A percentile compares a stretch with the other conserved stretches of the same genome.
Conservation (phyloP, 2,888 invertebrate species). For the Caenorhabditis uteleia region DNA sequence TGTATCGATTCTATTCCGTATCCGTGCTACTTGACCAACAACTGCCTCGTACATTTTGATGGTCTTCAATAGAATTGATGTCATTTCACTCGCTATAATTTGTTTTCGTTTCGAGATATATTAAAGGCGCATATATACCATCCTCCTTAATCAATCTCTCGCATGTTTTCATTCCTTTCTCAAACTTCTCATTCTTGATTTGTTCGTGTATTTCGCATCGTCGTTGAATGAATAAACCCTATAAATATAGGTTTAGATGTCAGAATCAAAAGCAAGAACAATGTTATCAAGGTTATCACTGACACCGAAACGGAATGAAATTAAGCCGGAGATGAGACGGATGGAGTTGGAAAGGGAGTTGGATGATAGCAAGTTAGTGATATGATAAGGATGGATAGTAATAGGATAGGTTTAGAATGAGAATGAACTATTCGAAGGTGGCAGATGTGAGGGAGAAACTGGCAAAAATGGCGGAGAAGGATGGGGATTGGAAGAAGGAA, state of each 20-base stretch:
- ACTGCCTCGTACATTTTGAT: conserved; percentile 33
- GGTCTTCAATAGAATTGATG: conserved; percentile 16
- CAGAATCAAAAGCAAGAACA: too few relatives aligned
- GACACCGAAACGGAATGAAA: too few relatives aligned
- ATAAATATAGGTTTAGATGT: too few relatives aligned
- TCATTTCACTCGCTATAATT: conserved; percentile 10
- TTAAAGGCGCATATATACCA: background rate
- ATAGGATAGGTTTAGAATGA: conserved; percentile 1
- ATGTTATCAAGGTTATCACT: too few relatives aligned
- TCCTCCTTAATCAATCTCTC: conserved; percentile 27
- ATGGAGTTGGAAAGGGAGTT: conserved; percentile 19
- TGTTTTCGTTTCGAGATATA: background rate
- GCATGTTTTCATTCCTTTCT: conserved; percentile 22
- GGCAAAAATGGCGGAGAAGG: conserved; percentile 12
- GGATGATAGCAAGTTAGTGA: conserved; percentile 15
- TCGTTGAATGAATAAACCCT: conserved; percentile 35
- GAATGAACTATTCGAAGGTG: conserved; percentile 15
- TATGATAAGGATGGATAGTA: background rate
- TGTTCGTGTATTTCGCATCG: conserved; percentile 33
- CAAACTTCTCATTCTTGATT: conserved; percentile 24
- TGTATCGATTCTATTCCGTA: conserved; percentile 17
- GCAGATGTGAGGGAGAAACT: conserved; percentile 15
- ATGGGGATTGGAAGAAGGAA: too few relatives aligned
- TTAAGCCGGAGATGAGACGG: too few relatives aligned
- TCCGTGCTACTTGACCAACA: conserved; percentile 22